Conservation (phyloP, 2,888 invertebrate species). For the Galerucella calmariensis region DNA sequence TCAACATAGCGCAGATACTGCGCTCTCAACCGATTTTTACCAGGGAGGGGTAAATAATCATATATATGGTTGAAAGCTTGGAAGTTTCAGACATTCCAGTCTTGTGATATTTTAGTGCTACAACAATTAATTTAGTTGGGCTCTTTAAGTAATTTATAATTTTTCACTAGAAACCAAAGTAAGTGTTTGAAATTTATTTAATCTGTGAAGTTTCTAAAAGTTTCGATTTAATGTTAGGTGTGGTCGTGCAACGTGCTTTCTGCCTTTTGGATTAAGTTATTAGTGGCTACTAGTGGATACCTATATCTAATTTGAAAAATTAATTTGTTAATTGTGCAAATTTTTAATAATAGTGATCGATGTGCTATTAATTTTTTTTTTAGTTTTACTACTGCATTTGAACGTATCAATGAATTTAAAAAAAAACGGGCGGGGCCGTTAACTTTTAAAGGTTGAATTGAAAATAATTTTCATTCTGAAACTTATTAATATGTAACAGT, state of each 20-base stretch:
- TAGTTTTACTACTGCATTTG: background rate
- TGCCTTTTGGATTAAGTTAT: constrained; percentile 34
- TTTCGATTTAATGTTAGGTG: constrained; percentile 43
- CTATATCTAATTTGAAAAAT: background rate
- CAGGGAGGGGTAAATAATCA: constrained; percentile 69
- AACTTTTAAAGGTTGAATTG: constrained; percentile 10
- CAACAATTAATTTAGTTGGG: constrained; percentile 54
- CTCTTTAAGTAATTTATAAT: constrained; percentile 53
- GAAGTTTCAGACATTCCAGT: constrained; percentile 58
- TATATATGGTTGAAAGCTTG: constrained; percentile 64
- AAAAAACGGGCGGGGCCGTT: constrained; percentile 19
- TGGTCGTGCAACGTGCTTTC: constrained; percentile 43
- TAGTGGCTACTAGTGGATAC: constrained; percentile 19
- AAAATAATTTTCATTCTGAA: constrained; percentile 27
- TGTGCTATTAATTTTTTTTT: background rate
- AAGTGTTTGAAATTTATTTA: constrained; percentile 45
- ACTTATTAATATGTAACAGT: constrained; percentile 36
- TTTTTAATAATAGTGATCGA: constrained; percentile 6
- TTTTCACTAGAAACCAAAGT: constrained; percentile 55
- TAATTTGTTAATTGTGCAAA: background rate
- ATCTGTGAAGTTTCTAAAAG: constrained; percentile 35
- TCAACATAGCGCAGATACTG: constrained; percentile 53
- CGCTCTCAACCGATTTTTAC: constrained; percentile 60
- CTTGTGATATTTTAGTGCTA: constrained; percentile 60
- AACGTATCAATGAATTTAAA: constrained; percentile 9